phyloP scores from a whole-genome alignment of 2,888 invertebrate species.

The Ferdinandea cuprea region DNA sequence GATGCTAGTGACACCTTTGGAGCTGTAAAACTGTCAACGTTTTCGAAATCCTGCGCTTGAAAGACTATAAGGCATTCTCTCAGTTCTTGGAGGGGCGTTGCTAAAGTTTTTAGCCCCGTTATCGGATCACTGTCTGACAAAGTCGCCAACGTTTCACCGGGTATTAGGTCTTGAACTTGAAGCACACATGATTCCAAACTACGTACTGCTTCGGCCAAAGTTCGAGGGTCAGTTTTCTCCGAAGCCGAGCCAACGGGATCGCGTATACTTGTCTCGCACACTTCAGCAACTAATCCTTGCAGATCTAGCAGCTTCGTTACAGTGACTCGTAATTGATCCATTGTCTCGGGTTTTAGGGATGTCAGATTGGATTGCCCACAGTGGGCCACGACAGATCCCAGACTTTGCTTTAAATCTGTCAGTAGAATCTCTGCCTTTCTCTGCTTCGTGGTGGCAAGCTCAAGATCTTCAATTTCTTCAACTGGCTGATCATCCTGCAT shows the following conservation, averaged over 20 bases:
- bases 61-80: conserved; percentile 77
- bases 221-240: conserved; percentile 78
- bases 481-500: conserved; percentile 41
- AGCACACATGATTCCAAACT: conserved; percentile 79
- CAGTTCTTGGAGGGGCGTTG: conserved; percentile 79
- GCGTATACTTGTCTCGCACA: conserved; percentile 80
- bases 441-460: conserved; percentile 57
- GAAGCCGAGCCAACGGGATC: conserved; percentile 80
- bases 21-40: conserved; percentile 72
- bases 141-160: conserved; percentile 75
- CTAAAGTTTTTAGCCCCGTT: conserved; percentile 72
- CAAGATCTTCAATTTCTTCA: conserved; percentile 59
- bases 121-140: conserved; percentile 30
- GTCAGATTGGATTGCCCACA: conserved; percentile 78
- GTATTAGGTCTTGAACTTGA: conserved; percentile 79
- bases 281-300: conserved; percentile 81
- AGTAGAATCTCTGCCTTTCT: conserved; percentile 76
- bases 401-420: conserved; percentile 79
- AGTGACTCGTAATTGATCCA: conserved; percentile 77
- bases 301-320: conserved; percentile 82
- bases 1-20: conserved; percentile 70
- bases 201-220: conserved; percentile 80
- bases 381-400: conserved; percentile 79
- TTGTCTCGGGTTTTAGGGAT: conserved; percentile 76
- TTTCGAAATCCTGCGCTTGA: conserved; percentile 77